Base-by-base conservation (phyloP, 2,797 vertebrate genomes). In the Pangasius larnaudii region DNA sequence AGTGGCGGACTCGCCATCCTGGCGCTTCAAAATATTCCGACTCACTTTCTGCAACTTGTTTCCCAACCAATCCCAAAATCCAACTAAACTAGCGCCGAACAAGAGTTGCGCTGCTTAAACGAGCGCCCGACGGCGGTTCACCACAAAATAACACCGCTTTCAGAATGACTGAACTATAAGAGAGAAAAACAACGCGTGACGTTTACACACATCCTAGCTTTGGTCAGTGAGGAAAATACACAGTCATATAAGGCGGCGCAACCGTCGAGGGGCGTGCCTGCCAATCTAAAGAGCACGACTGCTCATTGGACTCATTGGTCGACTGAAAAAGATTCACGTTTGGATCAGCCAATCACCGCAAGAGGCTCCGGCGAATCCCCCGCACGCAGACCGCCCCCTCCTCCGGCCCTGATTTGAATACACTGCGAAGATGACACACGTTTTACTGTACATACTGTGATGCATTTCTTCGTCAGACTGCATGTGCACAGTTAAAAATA, bases 101-200 rank as follows among this genome's bases (percentile, higher is more conserved):
- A 94, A 95, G 0, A 96, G 95, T 82, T 95, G 95, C 89, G 95
- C 88, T 16, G 95, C 0, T 5, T 14, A 9, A 53, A 16, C 30
- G 16, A 19, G 33, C 13, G 0, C 46, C 46, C 71, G 5, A n/a
- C 11, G 95, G 90, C 95, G 95, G 95, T 93, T 94, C 95, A 93
- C 96, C 91, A 95, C 96, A 96, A 97, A 87, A 97, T 96, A 97
- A 97, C 97, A 96, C 97, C 97, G 97, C 95, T 96, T 96, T 95
- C 94, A 93, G 94, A 95, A 95, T 95, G 96, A 95, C 96, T 96
- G 95, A 95, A 96, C 95, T 96, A 84, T 95, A 96, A 95, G 95
- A 97, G 97, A 63, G 96, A 95, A 97, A 97, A 97, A 98, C 97
- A 98, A 97, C 98, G 97, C 97, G 97, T 98, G 97, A 98, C 97